Evolutionary conservation across 2,113 vertebrate species (phyloP), one percentile per base, ranked within the genome.

Genomic region (Aldabrachelys gigantea): DNA sequence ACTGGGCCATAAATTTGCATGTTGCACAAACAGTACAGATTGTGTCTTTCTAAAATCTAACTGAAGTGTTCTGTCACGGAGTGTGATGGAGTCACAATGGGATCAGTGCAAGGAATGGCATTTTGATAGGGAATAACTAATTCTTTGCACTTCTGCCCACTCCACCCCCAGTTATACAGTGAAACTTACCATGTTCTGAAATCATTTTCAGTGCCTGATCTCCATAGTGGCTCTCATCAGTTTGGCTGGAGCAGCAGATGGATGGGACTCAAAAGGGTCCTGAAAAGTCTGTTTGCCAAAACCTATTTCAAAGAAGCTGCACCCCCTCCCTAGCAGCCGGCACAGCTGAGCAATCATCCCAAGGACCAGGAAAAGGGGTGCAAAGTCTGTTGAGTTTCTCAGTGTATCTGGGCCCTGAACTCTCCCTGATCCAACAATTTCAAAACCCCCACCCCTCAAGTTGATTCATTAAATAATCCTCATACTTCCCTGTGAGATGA

Each of bases 31-130:
- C 5, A 38, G 50, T 53, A 53, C 10, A 81, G 53, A 81, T 53
- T n/a, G 53, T 76, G 38, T 44, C 72, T 76, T 76, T 44, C 72
- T 76, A 44, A 41, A 11, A 41, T 41, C 41, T 76, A 44, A n/a
- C 62, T n/a, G 35, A 69, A 69, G 16, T 19, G 35, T 69, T 69
- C 62, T 21, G 25, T 24, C 72, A 41, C 6, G 22, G 38, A 44
- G 10, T 27, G 38, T 76, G 38, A 57, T 29, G 38, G 29, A 49
- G 21, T 81, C 52, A 54, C 80, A 80, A 81, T 52, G 52, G 50
- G 31, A 22, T 8, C 12, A 49, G 25, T 0, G 0, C 3, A 0
- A 0, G 5, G 16, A 16, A 5, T n/a, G 22, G 38, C 13, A 44
- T 76, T 44, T 76, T 44, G 38, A 76, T 27, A 76, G 72, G 24